These are phyloP conservation scores for Geococcyx californianus DNA, from an alignment of 2,113 vertebrate genomes.

Conservation along the genomic window DNA sequence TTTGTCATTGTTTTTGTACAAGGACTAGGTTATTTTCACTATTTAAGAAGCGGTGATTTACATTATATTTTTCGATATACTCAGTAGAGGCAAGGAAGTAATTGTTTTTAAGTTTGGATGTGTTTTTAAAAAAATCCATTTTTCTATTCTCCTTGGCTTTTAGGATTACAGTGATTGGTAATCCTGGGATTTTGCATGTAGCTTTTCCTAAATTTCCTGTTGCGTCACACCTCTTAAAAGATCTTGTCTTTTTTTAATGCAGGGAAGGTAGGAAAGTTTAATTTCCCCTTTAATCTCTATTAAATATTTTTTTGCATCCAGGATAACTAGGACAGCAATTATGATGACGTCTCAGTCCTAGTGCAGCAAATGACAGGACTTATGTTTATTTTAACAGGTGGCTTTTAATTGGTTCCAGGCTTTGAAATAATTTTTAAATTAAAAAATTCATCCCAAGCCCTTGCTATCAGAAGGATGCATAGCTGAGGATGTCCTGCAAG, in stretches of 20 bases:
- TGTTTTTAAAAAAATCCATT: background rate
- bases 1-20: too few species aligned
- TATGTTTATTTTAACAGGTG: background rate
- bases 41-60: background rate
- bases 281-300: background rate
- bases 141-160: background rate
- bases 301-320: rapidly evolving
- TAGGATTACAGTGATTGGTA: background rate
- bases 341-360: background rate
- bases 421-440: background rate
- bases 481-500: background rate
- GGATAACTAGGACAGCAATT: background rate
- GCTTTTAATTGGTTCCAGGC: background rate
- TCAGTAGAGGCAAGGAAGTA: background rate
- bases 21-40: background rate
- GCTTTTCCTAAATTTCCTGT: background rate
- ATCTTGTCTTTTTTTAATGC: background rate
- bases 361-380: background rate
- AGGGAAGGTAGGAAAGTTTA: background rate
- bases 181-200: background rate
- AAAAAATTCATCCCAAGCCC: background rate
- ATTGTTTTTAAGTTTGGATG: background rate
- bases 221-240: background rate
- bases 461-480: background rate
- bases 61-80: background rate